phyloP scores from a whole-genome alignment of 37 sponge, comb jelly and placozoan genomes.

The Petrosia ficiformis region DNA sequence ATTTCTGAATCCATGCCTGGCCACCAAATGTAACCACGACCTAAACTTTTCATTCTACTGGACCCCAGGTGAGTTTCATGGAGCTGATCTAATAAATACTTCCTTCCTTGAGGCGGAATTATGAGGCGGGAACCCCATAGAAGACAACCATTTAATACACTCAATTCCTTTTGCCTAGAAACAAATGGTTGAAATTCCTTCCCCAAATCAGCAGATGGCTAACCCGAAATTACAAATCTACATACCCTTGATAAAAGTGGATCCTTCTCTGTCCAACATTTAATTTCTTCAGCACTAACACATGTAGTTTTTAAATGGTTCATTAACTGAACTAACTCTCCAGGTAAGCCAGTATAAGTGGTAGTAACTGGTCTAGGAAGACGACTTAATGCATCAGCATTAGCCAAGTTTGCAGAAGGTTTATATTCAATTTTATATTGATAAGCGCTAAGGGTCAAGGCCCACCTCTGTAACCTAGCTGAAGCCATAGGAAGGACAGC shows the following conservation, averaged over 20 bases:
- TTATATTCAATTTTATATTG: background rate
- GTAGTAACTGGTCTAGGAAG: background rate
- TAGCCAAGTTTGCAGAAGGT: background rate
- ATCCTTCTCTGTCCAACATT: background rate
- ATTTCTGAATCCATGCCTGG: conserved; percentile 29
- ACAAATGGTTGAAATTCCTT: background rate
- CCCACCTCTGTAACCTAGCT: background rate
- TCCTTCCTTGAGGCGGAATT: conserved; percentile 8
- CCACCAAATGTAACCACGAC: conserved; percentile 18
- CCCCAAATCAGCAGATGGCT: background rate
- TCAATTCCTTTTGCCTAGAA: background rate
- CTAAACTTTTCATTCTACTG: conserved; percentile 16
- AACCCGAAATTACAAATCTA: background rate
- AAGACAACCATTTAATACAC: conserved; percentile 26
- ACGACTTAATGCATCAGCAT: background rate
- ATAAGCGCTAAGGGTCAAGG: background rate
- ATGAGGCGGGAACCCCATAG: conserved; percentile 13
- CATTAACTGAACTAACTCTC: background rate
- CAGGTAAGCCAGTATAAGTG: background rate
- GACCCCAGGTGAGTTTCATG: background rate
- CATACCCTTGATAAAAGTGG: background rate
- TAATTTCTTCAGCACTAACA: background rate
- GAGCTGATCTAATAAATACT: background rate
- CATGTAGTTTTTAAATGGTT: background rate
- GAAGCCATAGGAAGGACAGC: background rate